Evolutionary conservation across 1,140 invertebrate genomes (phyloP), one percentile per base, ranked within the genome.

Genomic region (Phymorhynchus buccinoides): DNA sequence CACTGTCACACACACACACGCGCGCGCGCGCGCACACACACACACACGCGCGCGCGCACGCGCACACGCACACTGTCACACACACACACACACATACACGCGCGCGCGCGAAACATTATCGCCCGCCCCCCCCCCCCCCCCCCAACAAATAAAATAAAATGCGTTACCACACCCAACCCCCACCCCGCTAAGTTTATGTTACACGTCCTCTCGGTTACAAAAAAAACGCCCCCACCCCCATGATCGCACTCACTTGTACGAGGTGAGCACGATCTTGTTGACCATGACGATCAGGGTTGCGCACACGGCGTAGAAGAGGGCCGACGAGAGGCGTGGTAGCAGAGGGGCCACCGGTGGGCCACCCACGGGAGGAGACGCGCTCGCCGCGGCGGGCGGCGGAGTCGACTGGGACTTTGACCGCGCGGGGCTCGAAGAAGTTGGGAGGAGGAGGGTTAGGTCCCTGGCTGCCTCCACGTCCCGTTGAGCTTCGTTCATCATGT

Each of bases 201-300:
- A n/a, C n/a, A n/a, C n/a, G n/a, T n/a, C n/a, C n/a, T n/a, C n/a
- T n/a, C n/a, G n/a, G n/a, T n/a, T n/a, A n/a, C n/a, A n/a, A n/a
- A n/a, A n/a, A n/a, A n/a, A n/a, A n/a, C n/a, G n/a, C n/a, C n/a
- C n/a, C n/a, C n/a, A n/a, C n/a, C n/a, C 18, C 0, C n/a, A 4
- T 16, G n/a, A 18, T 48, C 16, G 27, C 35, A 92, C 90, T 90
- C 92, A 95, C 95, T 93, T 93, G 88, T 94, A 94, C 80, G 96
- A 96, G 1, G 98, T 99, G 32, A 99, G 94, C 2, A 99, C 96
- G 27, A 96, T 97, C 94, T 99, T 99, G 92, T 99, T 99, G 2
- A 99, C 95, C 68, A 99, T 96, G 48, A 98, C 98, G 87, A 99
- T 98, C 93, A 98, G 95, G 90, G 99, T 97, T 0, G 98, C 99